A percentile compares a stretch with the other conserved stretches of the same genome.
Evolutionary conservation across 1,140 invertebrate species (phyloP).

Genomic region (Laupala kohalensis): DNA sequence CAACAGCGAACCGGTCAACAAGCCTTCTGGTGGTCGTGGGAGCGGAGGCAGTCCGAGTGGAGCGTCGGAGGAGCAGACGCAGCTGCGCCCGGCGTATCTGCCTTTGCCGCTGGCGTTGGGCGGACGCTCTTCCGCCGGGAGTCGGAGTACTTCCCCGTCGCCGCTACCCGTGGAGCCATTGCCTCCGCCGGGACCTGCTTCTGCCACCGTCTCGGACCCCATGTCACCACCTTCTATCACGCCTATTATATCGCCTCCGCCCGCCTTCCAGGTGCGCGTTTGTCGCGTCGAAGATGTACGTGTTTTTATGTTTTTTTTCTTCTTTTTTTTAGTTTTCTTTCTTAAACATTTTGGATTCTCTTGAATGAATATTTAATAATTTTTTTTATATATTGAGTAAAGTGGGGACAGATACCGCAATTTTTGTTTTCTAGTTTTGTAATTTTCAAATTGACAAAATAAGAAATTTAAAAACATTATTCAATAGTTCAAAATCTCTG

Average conservation of each 20-base stretch:
- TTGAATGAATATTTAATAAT: no score
- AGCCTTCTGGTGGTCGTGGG: slow-evolving; percentile 18
- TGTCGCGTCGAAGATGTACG: no score
- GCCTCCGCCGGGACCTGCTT: background rate
- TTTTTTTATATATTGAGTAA: no score
- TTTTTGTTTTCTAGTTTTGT: no score
- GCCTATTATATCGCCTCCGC: slow-evolving; percentile 45
- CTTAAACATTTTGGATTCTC: no score
- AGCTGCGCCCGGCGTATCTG: slow-evolving; percentile 29
- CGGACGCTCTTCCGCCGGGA: slow-evolving; percentile 9
- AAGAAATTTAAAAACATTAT: no score
- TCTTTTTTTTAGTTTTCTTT: no score
- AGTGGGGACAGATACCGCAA: no score
- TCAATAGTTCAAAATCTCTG: no score
- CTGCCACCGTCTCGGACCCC: slow-evolving; percentile 21
- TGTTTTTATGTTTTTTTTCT: no score
- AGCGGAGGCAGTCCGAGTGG: slow-evolving; percentile 3
- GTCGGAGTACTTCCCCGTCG: slow-evolving; percentile 28
- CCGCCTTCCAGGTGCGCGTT: slow-evolving; percentile 33
- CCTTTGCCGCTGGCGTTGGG: slow-evolving; percentile 25
- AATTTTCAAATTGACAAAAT: no score
- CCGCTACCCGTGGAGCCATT: background rate
- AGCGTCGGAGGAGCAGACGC: slow-evolving; percentile 16
- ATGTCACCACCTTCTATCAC: slow-evolving; percentile 39
- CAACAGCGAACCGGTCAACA: slow-evolving; percentile 38